Base-by-base conservation (phyloP, 1,140 invertebrate species). In the Scylla paramamosain region DNA sequence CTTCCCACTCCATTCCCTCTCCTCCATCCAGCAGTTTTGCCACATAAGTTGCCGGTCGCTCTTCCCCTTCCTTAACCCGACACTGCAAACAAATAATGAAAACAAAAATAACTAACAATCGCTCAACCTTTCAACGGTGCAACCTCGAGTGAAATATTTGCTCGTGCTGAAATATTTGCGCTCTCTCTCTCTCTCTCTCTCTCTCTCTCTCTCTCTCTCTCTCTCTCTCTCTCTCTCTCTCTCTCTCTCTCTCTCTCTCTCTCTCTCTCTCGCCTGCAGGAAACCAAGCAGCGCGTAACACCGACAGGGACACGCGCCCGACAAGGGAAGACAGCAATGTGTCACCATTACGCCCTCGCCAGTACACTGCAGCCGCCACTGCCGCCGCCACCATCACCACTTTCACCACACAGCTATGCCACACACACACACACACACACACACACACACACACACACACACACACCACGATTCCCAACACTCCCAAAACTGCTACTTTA, bases 171-270 rank as follows among this genome's bases (percentile, higher is more conserved):
- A 59, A 59, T 59, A 59, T 59, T 59, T 59, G 52, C 10, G 2
- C 16, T 92, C 52, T 92, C 90, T 92, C 90, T 92, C 90, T 92
- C 90, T 92, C 90, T 92, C 90, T 92, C 90, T 92, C 90, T 92
- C 90, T 92, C 90, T 92, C 48, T 92, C 90, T 92, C 52, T 91
- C 90, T 91, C 90, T 91, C 90, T 91, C 90, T 91, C 90, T 91
- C 48, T 91, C 90, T 91, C 90, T 91, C 48, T 91, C 90, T 91
- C 48, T 91, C 90, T 91, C 48, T 91, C 90, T 91, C 90, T 91
- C 90, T 91, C 90, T 91, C 48, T 91, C 90, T 91, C 90, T 91
- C 90, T 67, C 90, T 91, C 90, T 91, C 90, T 7, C 90, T 67
- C 90, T 91, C 89, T n/a, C 39, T n/a, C 29, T 4, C 89, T 25